Base-by-base conservation (phyloP, 2,888 invertebrate species). In the Tenthredo notha region DNA sequence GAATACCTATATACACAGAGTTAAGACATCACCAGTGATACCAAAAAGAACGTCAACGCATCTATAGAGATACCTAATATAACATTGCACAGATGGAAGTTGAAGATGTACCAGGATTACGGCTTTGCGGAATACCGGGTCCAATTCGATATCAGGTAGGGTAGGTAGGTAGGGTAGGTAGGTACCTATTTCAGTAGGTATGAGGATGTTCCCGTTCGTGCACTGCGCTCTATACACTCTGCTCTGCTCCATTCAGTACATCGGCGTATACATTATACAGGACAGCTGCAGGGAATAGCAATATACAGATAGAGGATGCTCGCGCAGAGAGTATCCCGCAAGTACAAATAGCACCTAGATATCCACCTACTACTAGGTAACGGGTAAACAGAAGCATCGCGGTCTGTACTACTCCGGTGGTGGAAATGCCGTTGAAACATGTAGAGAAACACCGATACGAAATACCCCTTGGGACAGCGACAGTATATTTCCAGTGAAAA, bases 241-340 rank as follows among this genome's bases (percentile, higher is more conserved):
- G 72, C 61, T 61, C 61, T 61, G 67, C 5, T 67, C 67, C 67
- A 67, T 67, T 67, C 67, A 67, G 67, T 33, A 67, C 33, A 18
- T 25, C 67, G 67, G 33, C 61, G 29, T 77, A 37, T 29, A 78
- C 61, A 80, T 80, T 61, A 61, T 80, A 80, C 37, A 80, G 61
- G 58, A 80, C 21, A 80, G 61, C 80, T 61, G 61, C 80, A 80
- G 58, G 80, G 58, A 80, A 61, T 80, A 80, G 80, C 80, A 80
- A 33, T 80, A 80, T n/a, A 54, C 21, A 54, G 72, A 72, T 33
- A 37, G 40, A 40, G 80, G 6, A 61, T 40, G 58, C 40, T 77
- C 21, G 80, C 40, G 61, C 80, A 80, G 21, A 77, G 25, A 77
- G 25, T 15, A 18, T 61, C 3, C 61, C 58, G 58, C 40, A 61